Percentiles rank a stretch among this genome's conserved stretches.
Evolutionary conservation across 2,888 invertebrate species (phyloP).

Genomic region (Xestoiulus laeticollis): DNA sequence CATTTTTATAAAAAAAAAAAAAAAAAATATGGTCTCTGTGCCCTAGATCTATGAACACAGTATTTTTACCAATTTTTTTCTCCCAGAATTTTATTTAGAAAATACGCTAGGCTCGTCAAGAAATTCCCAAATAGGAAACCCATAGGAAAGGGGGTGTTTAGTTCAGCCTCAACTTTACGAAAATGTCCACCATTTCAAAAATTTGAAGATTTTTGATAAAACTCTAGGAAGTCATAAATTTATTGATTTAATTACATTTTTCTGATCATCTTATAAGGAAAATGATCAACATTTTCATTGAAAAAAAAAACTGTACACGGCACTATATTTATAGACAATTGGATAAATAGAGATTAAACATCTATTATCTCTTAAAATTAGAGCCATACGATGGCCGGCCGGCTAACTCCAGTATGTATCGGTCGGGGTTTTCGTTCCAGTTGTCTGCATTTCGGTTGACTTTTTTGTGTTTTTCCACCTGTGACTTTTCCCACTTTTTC

Average conservation of each 20-base stretch:
- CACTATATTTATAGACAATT: not conserved
- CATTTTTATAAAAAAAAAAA: too few relatives aligned
- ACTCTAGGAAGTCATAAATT: not conserved
- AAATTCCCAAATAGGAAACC: too few relatives aligned
- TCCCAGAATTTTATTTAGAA: too few relatives aligned
- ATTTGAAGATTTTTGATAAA: too few relatives aligned
- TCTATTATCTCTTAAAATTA: slow-evolving; percentile 52
- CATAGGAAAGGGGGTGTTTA: too few relatives aligned
- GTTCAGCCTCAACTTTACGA: too few relatives aligned
- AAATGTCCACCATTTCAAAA: too few relatives aligned
- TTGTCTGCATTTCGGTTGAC: slow-evolving; percentile 85
- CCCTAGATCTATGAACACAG: too few relatives aligned
- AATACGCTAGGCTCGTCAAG: too few relatives aligned
- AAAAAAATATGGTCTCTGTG: too few relatives aligned
- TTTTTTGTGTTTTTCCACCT: slow-evolving; percentile 84
- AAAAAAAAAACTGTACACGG: not conserved
- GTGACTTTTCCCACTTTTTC: slow-evolving; percentile 89
- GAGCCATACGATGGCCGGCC: slow-evolving; percentile 73
- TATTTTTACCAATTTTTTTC: too few relatives aligned
- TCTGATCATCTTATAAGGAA: not conserved
- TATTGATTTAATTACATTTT: not conserved
- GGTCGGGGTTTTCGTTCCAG: slow-evolving; percentile 96
- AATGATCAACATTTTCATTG: not conserved
- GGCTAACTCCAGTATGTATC: slow-evolving; percentile 87
- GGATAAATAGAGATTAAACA: not conserved